Conservation (phyloP, 2,797 vertebrate genomes). For the Numenius phaeopus region DNA sequence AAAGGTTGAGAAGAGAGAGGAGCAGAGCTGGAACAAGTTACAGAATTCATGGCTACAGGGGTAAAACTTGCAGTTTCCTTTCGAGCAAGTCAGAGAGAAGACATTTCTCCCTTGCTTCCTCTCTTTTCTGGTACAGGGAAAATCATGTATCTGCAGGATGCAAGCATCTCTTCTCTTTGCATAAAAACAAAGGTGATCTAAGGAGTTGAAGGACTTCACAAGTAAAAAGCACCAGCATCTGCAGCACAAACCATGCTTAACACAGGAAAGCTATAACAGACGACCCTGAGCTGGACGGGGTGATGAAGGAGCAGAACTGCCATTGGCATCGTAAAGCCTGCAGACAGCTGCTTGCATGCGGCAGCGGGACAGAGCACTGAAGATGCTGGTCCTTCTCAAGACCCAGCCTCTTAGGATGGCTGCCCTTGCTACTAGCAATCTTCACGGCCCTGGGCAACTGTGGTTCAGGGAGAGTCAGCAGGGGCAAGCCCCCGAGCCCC, state of each 20-base stretch:
- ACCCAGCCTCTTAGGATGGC: background rate
- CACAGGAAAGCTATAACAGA: background rate
- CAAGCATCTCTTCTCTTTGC: background rate
- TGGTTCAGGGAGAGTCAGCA: background rate
- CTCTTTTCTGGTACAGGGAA: background rate
- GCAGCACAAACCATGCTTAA: background rate
- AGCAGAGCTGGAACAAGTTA: background rate
- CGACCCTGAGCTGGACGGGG: background rate
- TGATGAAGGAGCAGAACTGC: background rate
- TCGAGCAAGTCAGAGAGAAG: background rate
- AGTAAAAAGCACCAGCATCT: background rate
- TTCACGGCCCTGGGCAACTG: background rate
- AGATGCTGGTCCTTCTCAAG: background rate
- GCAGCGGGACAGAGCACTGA: background rate
- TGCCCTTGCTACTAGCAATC: background rate
- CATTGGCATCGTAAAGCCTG: fast-evolving
- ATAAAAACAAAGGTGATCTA: background rate
- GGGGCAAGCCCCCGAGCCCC: fast-evolving
- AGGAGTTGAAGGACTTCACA: background rate
- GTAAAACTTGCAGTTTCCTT: background rate
- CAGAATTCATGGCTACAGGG: background rate
- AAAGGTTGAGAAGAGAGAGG: background rate
- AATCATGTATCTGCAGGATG: background rate
- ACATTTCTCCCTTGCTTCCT: background rate
- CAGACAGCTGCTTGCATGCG: background rate